These are phyloP conservation scores for Poicephalus gulielmi DNA, from an alignment of 2,113 vertebrate genomes.

Conservation along the genomic window DNA sequence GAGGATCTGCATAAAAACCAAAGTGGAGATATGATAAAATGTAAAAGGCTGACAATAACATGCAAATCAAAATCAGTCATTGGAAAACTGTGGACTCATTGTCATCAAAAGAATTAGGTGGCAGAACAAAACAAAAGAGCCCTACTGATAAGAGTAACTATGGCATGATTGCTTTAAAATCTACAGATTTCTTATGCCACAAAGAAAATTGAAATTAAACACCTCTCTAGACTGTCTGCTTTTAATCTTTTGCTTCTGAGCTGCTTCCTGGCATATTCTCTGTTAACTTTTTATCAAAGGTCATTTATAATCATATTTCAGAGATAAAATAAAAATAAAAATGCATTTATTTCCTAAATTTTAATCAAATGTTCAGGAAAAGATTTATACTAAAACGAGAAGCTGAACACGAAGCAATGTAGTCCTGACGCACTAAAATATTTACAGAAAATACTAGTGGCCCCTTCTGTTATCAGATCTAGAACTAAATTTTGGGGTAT, in stretches of 20 bases:
- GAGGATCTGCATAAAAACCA: conserved; percentile 80
- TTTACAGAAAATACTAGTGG: neutral
- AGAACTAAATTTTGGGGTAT: neutral
- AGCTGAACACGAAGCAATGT: neutral
- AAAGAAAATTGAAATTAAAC: conserved; percentile 66
- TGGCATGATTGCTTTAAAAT: conserved; percentile 61
- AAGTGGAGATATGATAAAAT: conserved; percentile 73
- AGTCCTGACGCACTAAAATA: neutral
- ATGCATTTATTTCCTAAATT: conserved; percentile 33
- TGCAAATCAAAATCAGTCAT: conserved; percentile 76
- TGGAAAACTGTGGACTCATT: conserved; percentile 75
- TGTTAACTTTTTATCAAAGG: conserved; percentile 67
- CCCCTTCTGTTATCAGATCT: neutral
- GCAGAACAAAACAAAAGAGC: conserved; percentile 78
- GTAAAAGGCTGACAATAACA: conserved; percentile 76
- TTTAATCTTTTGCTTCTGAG: conserved; percentile 63
- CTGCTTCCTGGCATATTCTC: conserved; percentile 54
- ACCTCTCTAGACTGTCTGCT: conserved; percentile 65
- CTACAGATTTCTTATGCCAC: conserved; percentile 42
- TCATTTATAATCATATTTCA: conserved; percentile 64
- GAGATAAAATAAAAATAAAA: conserved; percentile 57
- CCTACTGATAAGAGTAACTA: conserved; percentile 71
- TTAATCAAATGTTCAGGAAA: conserved; percentile 23
- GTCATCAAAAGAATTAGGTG: conserved; percentile 81
- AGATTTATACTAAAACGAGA: neutral